Evolutionary conservation across 2,113 vertebrate species (phyloP).

Genomic region (Alosa alosa): DNA sequence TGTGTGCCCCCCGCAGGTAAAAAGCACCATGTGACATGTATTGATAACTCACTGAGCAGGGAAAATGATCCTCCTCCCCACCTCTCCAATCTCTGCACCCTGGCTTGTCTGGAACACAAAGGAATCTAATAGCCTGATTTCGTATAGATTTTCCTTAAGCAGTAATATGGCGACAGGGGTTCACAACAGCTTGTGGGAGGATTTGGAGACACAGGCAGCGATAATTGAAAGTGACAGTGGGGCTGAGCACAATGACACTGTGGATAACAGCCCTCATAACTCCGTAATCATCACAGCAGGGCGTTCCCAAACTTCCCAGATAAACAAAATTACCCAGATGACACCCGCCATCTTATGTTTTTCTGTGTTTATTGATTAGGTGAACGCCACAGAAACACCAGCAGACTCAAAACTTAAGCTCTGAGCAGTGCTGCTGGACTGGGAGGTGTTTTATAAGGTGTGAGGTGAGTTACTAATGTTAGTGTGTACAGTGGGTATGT

Average conservation of each 20-base stretch:
- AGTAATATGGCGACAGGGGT: conserved; percentile 58
- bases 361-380: conserved; percentile 50
- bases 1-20: conserved; percentile 17
- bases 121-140: conserved; percentile 63
- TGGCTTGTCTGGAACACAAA: conserved; percentile 50
- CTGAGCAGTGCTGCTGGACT: neutral
- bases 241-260: conserved; percentile 66
- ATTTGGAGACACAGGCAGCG: conserved; percentile 59
- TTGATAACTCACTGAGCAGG: neutral
- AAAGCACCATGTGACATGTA: conserved; percentile 23
- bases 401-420: neutral
- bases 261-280: conserved; percentile 72
- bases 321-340: conserved; percentile 69
- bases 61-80: neutral
- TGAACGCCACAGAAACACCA: conserved; percentile 33
- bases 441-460: neutral
- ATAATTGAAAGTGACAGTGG: conserved; percentile 75
- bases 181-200: conserved; percentile 47
- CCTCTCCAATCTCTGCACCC: conserved; percentile 29
- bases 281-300: conserved; percentile 68
- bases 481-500: neutral
- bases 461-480: neutral
- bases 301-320: conserved; percentile 56
- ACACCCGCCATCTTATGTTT: conserved; percentile 55
- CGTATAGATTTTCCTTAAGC: conserved; percentile 70